A percentile compares a stretch with the other conserved stretches of the same genome.
phyloP scores from a whole-genome alignment of 2,113 vertebrate genomes.

The Rhegmatorhina hoffmannsi region DNA sequence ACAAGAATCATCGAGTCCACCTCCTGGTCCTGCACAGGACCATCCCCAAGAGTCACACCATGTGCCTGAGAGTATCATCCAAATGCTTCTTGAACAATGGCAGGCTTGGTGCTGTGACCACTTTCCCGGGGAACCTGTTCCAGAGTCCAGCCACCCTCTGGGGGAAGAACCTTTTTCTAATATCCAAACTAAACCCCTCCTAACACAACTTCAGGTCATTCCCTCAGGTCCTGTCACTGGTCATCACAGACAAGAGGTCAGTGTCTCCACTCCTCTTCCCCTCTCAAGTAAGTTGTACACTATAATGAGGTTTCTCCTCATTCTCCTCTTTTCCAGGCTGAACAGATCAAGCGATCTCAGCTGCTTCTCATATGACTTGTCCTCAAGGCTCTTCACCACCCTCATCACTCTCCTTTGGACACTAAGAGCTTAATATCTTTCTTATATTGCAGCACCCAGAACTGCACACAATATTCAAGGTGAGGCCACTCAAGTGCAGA shows the following conservation, averaged over 20 bases:
- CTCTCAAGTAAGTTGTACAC: background rate
- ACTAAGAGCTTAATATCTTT: background rate
- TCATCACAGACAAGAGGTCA: background rate
- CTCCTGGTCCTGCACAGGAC: background rate
- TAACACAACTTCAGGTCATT: background rate
- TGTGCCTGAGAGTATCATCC: background rate
- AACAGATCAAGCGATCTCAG: background rate
- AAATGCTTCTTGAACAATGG: background rate
- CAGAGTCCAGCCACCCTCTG: background rate
- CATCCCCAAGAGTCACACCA: background rate
- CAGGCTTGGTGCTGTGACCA: background rate
- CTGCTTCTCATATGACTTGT: background rate
- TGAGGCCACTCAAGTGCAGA: background rate
- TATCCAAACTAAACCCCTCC: background rate
- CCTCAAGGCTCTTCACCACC: background rate
- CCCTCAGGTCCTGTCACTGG: background rate
- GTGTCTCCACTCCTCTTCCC: background rate
- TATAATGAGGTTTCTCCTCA: too few species aligned
- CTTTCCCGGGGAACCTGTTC: background rate
- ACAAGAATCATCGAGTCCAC: background rate
- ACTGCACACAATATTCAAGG: background rate
- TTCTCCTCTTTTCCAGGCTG: background rate
- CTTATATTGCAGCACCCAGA: background rate
- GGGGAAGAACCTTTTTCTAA: background rate
- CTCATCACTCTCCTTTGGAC: background rate